phyloP scores from a whole-genome alignment of 2,113 vertebrate species.

The Xenopus tropicalis region DNA sequence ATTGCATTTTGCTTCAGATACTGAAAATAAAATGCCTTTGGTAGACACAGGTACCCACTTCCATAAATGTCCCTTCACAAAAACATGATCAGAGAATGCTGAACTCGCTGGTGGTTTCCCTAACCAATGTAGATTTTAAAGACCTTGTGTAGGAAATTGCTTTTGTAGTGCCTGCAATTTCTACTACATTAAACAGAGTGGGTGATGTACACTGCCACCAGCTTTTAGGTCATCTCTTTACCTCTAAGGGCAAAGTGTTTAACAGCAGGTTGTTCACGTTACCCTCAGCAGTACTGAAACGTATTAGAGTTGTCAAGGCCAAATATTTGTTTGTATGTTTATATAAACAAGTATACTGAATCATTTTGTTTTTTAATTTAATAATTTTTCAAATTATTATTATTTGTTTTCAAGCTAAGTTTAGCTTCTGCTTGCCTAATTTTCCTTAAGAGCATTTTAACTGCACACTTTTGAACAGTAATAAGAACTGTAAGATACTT shows the following conservation, averaged over 20 bases:
- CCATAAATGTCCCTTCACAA: slow-evolving; percentile 49
- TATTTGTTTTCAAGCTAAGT: too few species aligned
- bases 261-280: slow-evolving; percentile 63
- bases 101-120: slow-evolving; percentile 60
- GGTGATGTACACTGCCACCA: slow-evolving; percentile 62
- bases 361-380: too few species aligned
- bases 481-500: too few species aligned
- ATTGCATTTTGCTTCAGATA: too few species aligned
- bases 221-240: slow-evolving; percentile 41
- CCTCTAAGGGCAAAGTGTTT: slow-evolving; percentile 49
- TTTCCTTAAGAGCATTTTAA: too few species aligned
- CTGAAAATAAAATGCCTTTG: slow-evolving; percentile 63
- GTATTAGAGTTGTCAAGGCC: too few species aligned
- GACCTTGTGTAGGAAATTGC: slow-evolving; percentile 67
- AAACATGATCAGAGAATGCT: slow-evolving; percentile 62
- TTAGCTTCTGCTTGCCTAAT: too few species aligned
- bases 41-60: slow-evolving; percentile 45
- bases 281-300: slow-evolving; percentile 2
- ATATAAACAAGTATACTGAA: too few species aligned
- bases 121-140: slow-evolving; percentile 62
- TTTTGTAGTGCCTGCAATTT: slow-evolving; percentile 64
- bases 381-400: too few species aligned
- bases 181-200: slow-evolving; percentile 68
- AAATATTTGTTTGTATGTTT: too few species aligned
- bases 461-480: too few species aligned